Evolutionary conservation across 2,888 invertebrate species (phyloP), one percentile per base, ranked within the genome.

Genomic region (Ceratothoa steindachneri): DNA sequence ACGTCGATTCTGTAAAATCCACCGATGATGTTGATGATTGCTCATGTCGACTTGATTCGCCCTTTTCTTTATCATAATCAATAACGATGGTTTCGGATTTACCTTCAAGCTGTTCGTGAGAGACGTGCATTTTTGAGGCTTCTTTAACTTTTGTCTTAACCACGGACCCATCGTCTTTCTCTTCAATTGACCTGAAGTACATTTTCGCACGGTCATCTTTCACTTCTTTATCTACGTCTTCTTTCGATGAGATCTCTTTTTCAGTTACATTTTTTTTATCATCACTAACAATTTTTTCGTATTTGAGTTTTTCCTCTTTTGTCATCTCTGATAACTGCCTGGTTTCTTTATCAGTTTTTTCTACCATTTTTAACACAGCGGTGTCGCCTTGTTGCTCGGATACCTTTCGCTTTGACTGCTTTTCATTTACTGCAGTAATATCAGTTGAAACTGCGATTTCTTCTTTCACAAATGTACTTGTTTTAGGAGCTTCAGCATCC

Each of bases 321-420:
- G 68, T 27, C 27, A 67, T 69, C 41, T 52, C 72, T 31, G 72
- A 30, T 51, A 67, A 71, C 41, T 77, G 70, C 30, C 52, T 53
- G 5, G 31, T 60, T 53, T 77, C 77, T 29, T 71, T 73, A 22
- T 77, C 73, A 30, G 53, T 73, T 67, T 70, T 70, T 72, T 76
- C 76, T 24, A 60, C 2, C 12, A 12, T 60, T 51, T 52, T 75
- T 15, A 69, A 72, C 24, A 68, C 52, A 67, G 72, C 73, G 31
- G 19, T 12, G 3, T 60, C 60, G 12, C 1, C 1, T 60, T 60
- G 19, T 60, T 60, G 60, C 3, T 60, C 60, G 24, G 60, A 60
- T 22, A 60, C 12, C 24, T 60, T 60, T 60, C 24, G n/a, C 3
- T 60, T 9, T 2, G 24, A 60, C 9, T 60, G 60, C 24, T 60